Percentiles rank a stretch among this genome's conserved stretches.
Conservation (phyloP, 2,113 vertebrate species). For the Rhabdornis inornatus region DNA sequence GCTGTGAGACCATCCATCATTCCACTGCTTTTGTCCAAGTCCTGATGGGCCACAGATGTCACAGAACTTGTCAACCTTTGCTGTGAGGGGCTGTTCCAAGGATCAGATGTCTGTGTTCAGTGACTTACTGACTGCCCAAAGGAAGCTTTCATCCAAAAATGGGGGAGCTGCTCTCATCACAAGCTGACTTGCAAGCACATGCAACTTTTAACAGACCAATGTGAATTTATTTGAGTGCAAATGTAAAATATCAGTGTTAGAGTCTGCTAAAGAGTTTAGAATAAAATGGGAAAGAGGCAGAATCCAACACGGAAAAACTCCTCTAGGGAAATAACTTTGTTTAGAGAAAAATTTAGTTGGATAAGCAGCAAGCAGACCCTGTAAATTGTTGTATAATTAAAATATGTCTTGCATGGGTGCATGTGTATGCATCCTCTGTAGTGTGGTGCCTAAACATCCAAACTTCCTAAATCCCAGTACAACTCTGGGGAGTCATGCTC, state of each 20-base stretch:
- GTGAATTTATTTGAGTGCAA: neutral
- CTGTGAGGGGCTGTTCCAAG: neutral
- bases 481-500: neutral
- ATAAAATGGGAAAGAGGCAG: neutral
- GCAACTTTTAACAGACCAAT: neutral
- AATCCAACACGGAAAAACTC: neutral
- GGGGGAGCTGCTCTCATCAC: neutral
- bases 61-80: slow-evolving; percentile 3
- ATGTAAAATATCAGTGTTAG: neutral
- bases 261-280: neutral
- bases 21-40: neutral
- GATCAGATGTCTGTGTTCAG: neutral
- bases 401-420: neutral
- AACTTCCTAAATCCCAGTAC: neutral
- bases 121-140: neutral
- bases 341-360: neutral
- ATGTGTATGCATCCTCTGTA: neutral
- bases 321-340: neutral
- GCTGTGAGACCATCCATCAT: neutral
- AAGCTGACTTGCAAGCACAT: neutral
- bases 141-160: neutral
- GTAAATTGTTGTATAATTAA: neutral
- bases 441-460: neutral
- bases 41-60: slow-evolving; percentile 42
- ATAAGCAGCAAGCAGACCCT: neutral